Conservation (phyloP, 2,113 vertebrate genomes). For the Geothlypis trichas region DNA sequence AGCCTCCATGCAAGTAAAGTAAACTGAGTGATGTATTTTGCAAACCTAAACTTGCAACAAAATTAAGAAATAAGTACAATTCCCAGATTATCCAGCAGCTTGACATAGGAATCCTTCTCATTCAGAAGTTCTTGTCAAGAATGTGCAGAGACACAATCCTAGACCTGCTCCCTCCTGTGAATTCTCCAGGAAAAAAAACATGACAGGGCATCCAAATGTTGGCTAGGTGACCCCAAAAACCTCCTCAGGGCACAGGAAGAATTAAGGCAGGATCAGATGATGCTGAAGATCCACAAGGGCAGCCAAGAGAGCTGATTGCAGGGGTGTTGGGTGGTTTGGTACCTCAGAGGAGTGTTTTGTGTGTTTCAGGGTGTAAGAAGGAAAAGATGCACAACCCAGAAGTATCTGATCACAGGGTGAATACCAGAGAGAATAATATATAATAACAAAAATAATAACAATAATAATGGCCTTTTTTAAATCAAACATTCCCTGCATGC, state of each 20-base stretch:
- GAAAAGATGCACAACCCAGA: background rate
- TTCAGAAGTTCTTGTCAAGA: background rate
- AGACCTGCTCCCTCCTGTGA: background rate
- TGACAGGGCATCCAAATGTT: background rate
- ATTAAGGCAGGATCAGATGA: background rate
- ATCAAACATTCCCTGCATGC: background rate
- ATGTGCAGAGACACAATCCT: background rate
- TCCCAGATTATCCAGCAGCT: background rate
- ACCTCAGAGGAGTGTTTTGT: background rate
- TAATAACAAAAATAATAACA: background rate
- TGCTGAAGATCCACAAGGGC: background rate
- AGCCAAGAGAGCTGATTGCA: background rate
- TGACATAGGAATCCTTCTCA: background rate
- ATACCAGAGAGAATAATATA: background rate
- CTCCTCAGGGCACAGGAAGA: background rate
- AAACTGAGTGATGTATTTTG: background rate
- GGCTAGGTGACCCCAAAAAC: background rate
- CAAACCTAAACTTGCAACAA: background rate
- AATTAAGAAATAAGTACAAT: background rate
- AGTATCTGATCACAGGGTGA: background rate
- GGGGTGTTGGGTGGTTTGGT: background rate
- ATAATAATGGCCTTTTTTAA: background rate
- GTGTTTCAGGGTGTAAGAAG: background rate
- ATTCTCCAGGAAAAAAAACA: background rate
- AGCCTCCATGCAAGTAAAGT: background rate